Evolutionary conservation across 2,797 vertebrate genomes (phyloP).

Genomic region (Girardinus metallicus): DNA sequence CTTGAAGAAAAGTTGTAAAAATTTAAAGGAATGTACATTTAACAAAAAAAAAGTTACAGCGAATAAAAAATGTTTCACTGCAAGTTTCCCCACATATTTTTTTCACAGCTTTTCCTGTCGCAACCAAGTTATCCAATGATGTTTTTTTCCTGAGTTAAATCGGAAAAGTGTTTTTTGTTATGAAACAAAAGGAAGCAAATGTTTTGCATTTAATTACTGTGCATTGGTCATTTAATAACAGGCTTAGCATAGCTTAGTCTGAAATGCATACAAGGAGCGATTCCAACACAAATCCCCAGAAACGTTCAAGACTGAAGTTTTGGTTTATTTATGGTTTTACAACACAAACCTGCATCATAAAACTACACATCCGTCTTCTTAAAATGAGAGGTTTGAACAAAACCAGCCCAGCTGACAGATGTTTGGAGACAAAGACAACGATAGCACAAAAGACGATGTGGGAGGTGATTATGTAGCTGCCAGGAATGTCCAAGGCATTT

Average conservation of each 20-base stretch:
- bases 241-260: neutral
- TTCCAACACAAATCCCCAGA: neutral
- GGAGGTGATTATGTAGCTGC: constrained; percentile 3
- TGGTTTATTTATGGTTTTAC: neutral
- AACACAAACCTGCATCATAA: neutral
- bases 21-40: too few relatives aligned
- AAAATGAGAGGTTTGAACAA: neutral
- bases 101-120: neutral
- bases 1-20: too few relatives aligned
- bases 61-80: too few relatives aligned
- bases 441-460: neutral
- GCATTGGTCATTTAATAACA: neutral
- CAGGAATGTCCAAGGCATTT: constrained; percentile 2
- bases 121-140: neutral
- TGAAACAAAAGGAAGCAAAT: neutral
- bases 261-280: neutral
- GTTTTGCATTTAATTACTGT: neutral
- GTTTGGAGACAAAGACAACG: neutral
- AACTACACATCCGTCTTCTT: neutral
- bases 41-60: too few relatives aligned
- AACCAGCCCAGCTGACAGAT: neutral
- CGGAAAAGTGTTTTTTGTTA: neutral
- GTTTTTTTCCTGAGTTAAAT: neutral
- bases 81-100: neutral
- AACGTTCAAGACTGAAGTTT: neutral